Base-by-base conservation (phyloP, 2,797 vertebrate genomes). In the Oryzias dopingdopingensis region DNA sequence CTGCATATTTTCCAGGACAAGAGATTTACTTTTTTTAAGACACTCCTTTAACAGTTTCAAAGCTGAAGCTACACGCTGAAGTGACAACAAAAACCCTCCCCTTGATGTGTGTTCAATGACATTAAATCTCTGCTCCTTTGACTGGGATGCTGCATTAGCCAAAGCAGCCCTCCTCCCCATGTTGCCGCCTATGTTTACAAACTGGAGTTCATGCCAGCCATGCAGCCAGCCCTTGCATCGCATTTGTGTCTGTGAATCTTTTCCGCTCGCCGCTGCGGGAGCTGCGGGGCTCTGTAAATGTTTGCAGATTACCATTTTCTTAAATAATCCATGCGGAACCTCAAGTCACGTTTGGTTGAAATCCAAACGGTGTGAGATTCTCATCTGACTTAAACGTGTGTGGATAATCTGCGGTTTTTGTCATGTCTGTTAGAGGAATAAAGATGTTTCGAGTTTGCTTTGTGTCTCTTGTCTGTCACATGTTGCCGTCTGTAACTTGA, bases 1-100 rank as follows among this genome's bases (percentile, higher is more conserved):
- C 94, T 86, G 91, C 95, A 95, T 96, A 95, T 94, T 96, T 98
- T 96, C 94, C 92, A 85, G 92, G 94, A 96, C 94, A 94, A 92
- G 93, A 91, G 88, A 89, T 93, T 95, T 37, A 12, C 12, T 37
- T 37, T 37, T 37, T 32, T 32, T 37, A 58, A 85, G 91, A 69
- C 57, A 90, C 87, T 88, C 69, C 32, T 86, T 91, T 89, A 92
- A 90, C 89, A 77, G 85, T 88, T 94, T 92, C 79, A 84, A 82
- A 79, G 81, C 12, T 65, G 24, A 71, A 47, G 73, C 81, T 76
- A 65, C 79, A 79, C 69, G 72, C 82, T 85, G 81, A 84, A 81
- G 84, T 62, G 29, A 51, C 45, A 40, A 43, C 58, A 53, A 68
- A 59, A 69, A 59, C 76, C 56, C 12, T 46, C 63, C 69, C 48